phyloP scores from a whole-genome alignment of 92 coral and sea anemone genomes.

The Palythoa heliodiscus region DNA sequence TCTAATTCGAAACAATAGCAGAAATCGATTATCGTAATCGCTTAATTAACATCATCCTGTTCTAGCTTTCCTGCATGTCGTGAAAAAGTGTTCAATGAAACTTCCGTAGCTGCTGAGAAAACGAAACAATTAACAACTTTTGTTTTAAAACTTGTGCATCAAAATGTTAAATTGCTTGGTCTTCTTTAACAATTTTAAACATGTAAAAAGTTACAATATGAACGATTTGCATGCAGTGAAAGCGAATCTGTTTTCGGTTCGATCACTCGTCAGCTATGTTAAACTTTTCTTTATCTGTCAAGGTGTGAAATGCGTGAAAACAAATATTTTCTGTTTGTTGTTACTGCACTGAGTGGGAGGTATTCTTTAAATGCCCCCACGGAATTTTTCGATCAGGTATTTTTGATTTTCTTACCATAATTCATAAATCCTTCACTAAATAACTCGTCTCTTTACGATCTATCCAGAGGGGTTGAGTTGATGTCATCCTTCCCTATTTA shows the following conservation, averaged over 20 bases:
- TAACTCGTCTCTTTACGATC: background rate
- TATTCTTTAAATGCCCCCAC: background rate
- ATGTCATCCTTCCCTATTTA: background rate
- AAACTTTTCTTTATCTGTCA: slow-evolving; percentile 6
- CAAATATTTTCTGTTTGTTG: slow-evolving; percentile 37
- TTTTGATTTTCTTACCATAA: background rate
- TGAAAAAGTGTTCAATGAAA: background rate
- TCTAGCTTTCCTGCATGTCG: background rate
- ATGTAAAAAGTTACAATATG: background rate
- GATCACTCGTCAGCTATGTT: slow-evolving; percentile 32
- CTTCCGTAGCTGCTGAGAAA: background rate
- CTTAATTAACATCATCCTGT: slow-evolving; percentile 46
- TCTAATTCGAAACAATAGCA: slow-evolving; percentile 67
- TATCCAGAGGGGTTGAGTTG: background rate
- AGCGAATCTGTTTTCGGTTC: slow-evolving; percentile 10
- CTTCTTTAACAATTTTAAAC: background rate
- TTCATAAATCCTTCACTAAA: slow-evolving; percentile 22
- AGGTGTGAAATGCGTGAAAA: slow-evolving; percentile 41
- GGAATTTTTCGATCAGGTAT: background rate
- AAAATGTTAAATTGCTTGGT: background rate
- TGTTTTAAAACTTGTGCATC: background rate
- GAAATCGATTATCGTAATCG: slow-evolving; percentile 61
- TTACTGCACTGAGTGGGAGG: background rate
- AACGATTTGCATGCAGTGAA: slow-evolving; percentile 9
- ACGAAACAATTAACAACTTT: background rate